Percentiles rank a stretch among this genome's conserved stretches.
These are phyloP conservation scores for Dendroctonus ponderosae DNA, from an alignment of 1,140 invertebrate genomes.

Conservation along the genomic window DNA sequence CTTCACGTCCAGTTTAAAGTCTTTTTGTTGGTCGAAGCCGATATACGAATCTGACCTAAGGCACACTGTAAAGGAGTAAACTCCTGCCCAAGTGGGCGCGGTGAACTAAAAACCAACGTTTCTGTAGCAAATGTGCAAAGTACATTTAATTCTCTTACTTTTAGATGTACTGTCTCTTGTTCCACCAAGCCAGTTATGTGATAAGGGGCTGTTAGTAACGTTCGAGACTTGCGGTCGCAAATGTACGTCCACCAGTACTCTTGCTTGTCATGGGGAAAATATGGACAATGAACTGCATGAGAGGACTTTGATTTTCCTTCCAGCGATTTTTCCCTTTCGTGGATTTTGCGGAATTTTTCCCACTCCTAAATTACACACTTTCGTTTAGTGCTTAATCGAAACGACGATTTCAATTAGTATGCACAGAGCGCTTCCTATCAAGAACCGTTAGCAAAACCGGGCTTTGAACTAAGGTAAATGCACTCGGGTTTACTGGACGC, in stretches of 20 bases:
- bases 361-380: constrained; percentile 45
- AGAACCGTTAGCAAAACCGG: not conserved
- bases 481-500: too few species aligned
- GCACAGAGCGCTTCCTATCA: too few species aligned
- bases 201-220: constrained; percentile 86
- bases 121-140: not conserved
- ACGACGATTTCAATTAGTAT: not conserved
- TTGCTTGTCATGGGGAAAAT: constrained; percentile 94
- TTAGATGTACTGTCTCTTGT: constrained; percentile 84
- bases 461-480: not conserved
- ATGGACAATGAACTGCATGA: constrained; percentile 91
- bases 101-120: constrained; percentile 65
- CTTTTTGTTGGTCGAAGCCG: constrained; percentile 86
- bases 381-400: too few species aligned
- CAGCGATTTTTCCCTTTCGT: constrained; percentile 80
- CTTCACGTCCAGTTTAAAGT: constrained; percentile 95
- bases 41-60: constrained; percentile 91
- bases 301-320: constrained; percentile 93
- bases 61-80: constrained; percentile 93
- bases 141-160: constrained; percentile 48
- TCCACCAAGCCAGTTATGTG: constrained; percentile 83
- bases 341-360: constrained; percentile 66
- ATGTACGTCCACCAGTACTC: constrained; percentile 99
- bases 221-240: constrained; percentile 87
- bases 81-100: constrained; percentile 87